Base-by-base conservation (phyloP, 2,888 invertebrate species). In the Celastrina argiolus region DNA sequence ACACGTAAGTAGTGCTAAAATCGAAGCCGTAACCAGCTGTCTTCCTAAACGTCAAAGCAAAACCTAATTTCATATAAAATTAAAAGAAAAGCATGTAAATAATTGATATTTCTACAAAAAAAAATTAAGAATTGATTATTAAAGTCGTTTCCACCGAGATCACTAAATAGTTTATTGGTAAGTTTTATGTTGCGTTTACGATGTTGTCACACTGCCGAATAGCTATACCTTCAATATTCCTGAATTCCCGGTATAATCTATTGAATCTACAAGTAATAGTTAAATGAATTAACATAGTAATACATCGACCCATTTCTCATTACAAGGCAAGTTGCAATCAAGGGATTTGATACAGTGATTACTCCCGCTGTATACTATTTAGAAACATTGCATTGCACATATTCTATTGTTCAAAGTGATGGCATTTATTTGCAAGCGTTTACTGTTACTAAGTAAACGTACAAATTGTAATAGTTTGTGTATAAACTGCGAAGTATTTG, bases 251-350 rank as follows among this genome's bases (percentile, higher is more conserved):
- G 4, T 34, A n/a, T 34, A 8, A 34, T 59, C 34, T 59, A 31
- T 28, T 58, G 16, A 59, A 59, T 59, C 34, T 22, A 59, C 59
- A 18, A 59, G 34, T 34, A 18, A 34, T 34, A 59, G 65, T 65
- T 65, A 56, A 65, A 65, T 65, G 56, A 65, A 65, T 56, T 65
- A 56, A 65, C 56, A 65, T 59, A 34, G 59, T 31, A 59, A 59
- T 34, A 59, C 58, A 36, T 59, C 18, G 59, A 34, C 59, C 16
- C 16, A 12, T 59, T 59, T 59, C 59, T n/a, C 31, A 59, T 59
- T 59, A 59, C 10, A 28, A 41, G 65, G 39, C 56, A 28, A 56
- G 65, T 65, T 39, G 56, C 65, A 65, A 65, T 65, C 58, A 41
- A 16, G 58, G 28, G 58, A 65, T 65, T 65, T 65, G 56, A 58